Base-by-base conservation (phyloP, 2,888 invertebrate genomes). In the Brachynemurus nebulosus region DNA sequence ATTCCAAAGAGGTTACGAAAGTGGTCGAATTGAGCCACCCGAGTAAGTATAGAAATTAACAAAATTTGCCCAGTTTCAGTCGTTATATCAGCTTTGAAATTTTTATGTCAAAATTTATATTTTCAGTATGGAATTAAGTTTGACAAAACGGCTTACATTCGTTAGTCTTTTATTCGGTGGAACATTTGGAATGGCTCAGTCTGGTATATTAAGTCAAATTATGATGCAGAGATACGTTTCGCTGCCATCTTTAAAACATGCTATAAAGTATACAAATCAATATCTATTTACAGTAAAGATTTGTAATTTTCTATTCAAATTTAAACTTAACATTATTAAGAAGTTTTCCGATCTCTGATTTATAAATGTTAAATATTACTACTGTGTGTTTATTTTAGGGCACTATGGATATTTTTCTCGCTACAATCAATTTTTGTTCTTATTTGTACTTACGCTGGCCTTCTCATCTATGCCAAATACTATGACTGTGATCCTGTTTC, bases 171-270 rank as follows among this genome's bases (percentile, higher is more conserved):
- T 78, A 2, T 60, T 90, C 41, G 90, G 90, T 9, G 86, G 85
- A 1, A 71, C 76, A 18, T 61, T 85, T 42, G 83, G 82, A 55
- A 85, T 81, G 76, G 64, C 86, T 5, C 81, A 86, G 59, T 73
- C 79, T 7, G 78, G 82, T 46, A 74, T 79, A 2, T 78, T 86
- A 6, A 89, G 85, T 62, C 91, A 91, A 60, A 78, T 80, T 14
- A 86, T 89, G 76, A 76, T 90, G 8, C 91, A 91, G 58, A 69
- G 90, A 47, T 86, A 86, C 53, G 68, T 90, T 40, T 74, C 86
- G 1, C 65, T 89, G 35, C 83, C 86, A 0, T 77, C 71, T 4
- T 59, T 86, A 19, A 68, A 69, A 46, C 71, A 77, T 23, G 86
- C 85, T 8, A 76, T 72, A 61, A 76, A 70, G 82, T 80, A 60